Conservation (phyloP, 2,113 vertebrate species). For the Tiliqua scincoides region DNA sequence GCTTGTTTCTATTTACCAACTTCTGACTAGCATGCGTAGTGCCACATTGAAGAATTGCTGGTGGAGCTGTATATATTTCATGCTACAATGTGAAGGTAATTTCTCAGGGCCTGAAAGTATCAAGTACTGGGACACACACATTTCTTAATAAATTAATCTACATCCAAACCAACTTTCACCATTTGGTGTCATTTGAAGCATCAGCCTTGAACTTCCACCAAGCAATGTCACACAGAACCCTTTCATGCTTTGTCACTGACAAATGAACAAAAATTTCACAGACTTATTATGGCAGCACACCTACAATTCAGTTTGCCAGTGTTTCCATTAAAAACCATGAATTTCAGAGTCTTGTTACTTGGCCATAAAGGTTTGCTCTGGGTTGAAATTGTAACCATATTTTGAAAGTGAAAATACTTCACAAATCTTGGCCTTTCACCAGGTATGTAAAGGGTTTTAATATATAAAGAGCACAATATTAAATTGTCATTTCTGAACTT, state of each 20-base stretch:
- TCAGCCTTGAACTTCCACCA: slow-evolving; percentile 16
- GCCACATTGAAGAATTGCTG: neutral
- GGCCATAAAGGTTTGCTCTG: slow-evolving; percentile 74
- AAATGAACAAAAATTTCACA: slow-evolving; percentile 69
- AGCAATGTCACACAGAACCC: slow-evolving; percentile 19
- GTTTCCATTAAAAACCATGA: slow-evolving; percentile 82
- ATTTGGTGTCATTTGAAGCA: slow-evolving; percentile 12
- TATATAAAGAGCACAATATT: neutral
- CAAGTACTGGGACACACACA: neutral
- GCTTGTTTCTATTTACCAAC: neutral
- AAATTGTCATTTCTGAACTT: neutral
- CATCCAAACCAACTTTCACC: neutral
- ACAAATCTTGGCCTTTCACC: neutral
- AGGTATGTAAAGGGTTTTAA: neutral
- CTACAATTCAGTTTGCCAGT: slow-evolving; percentile 82
- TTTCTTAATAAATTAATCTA: neutral
- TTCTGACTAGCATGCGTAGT: neutral
- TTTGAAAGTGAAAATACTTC: slow-evolving; percentile 30
- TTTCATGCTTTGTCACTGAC: slow-evolving; percentile 47
- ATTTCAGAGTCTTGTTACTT: slow-evolving; percentile 77
- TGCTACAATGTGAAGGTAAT: neutral
- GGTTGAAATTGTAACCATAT: slow-evolving; percentile 74
- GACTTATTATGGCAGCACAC: slow-evolving; percentile 64
- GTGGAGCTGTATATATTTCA: neutral
- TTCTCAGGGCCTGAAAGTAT: neutral